Percentiles rank a stretch among this genome's conserved stretches.
Evolutionary conservation across 2,797 vertebrate species (phyloP).

Genomic region (Acrossocheilus wenchowensis): DNA sequence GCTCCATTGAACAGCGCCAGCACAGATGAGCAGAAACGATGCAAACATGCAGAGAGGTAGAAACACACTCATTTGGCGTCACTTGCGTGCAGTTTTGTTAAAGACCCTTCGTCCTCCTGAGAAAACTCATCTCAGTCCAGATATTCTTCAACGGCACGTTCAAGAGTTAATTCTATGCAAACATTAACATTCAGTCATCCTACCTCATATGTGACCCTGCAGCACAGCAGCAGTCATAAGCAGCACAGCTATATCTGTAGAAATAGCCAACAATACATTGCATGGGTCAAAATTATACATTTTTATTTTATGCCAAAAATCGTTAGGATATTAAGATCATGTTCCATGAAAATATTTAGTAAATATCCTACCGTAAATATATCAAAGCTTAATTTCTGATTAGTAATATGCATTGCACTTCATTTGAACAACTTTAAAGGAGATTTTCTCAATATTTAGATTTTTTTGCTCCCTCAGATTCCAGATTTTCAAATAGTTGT

Average conservation of each 20-base stretch:
- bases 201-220: not conserved
- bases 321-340: no score
- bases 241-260: no score
- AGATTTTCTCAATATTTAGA: no score
- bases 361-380: no score
- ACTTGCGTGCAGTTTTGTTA: not conserved
- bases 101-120: not conserved
- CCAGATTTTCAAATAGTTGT: no score
- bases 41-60: not conserved
- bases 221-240: no score
- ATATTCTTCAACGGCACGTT: not conserved
- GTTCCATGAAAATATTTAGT: no score
- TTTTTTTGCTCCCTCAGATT: no score
- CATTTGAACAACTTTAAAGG: no score
- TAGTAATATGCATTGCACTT: no score
- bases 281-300: not conserved
- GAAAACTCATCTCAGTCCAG: not conserved
- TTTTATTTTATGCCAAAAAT: not conserved
- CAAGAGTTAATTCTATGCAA: not conserved
- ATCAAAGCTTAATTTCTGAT: no score
- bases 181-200: not conserved
- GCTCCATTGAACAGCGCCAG: constrained; percentile 29
- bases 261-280: not conserved
- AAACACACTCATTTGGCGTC: not conserved
- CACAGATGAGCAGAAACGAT: constrained; percentile 11